Percentiles rank a stretch among this genome's conserved stretches.
Evolutionary conservation across 2,113 vertebrate genomes (phyloP).

Genomic region (Seriola rivoliana): DNA sequence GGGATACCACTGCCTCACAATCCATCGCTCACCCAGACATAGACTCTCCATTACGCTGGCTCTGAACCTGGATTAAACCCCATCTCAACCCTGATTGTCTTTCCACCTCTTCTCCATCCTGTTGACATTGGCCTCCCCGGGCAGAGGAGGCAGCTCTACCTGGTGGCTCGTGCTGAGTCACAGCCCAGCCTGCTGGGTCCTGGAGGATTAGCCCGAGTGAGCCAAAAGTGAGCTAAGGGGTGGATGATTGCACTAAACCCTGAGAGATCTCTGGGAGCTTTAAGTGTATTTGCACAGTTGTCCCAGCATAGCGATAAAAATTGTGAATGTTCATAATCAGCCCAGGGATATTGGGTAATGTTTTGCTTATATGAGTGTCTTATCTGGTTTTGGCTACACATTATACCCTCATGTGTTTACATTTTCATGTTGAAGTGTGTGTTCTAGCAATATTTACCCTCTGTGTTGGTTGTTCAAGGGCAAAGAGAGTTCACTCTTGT

Average conservation of each 20-base stretch:
- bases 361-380: slow-evolving; percentile 64
- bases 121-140: slow-evolving; percentile 63
- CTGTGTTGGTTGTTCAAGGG: slow-evolving; percentile 49
- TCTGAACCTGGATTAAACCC: slow-evolving; percentile 78
- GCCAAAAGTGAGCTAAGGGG: slow-evolving; percentile 27
- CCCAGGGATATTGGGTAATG: slow-evolving; percentile 56
- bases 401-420: slow-evolving; percentile 61
- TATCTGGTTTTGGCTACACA: slow-evolving; percentile 68
- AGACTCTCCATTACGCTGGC: slow-evolving; percentile 73
- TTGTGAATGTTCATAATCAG: slow-evolving; percentile 60
- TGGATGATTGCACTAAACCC: slow-evolving; percentile 51
- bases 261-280: slow-evolving; percentile 41
- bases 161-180: slow-evolving; percentile 37
- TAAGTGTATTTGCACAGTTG: slow-evolving; percentile 73
- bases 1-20: slow-evolving; percentile 60
- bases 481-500: slow-evolving; percentile 61
- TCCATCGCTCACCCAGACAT: slow-evolving; percentile 68
- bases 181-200: slow-evolving; percentile 19
- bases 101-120: slow-evolving; percentile 61
- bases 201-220: slow-evolving; percentile 52
- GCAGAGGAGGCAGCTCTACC: slow-evolving; percentile 40
- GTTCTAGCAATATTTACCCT: slow-evolving; percentile 61
- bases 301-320: slow-evolving; percentile 52
- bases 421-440: slow-evolving; percentile 58
- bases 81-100: slow-evolving; percentile 71